Evolutionary conservation across 2,113 vertebrate genomes (phyloP).

Genomic region (Gallinago undulata): DNA sequence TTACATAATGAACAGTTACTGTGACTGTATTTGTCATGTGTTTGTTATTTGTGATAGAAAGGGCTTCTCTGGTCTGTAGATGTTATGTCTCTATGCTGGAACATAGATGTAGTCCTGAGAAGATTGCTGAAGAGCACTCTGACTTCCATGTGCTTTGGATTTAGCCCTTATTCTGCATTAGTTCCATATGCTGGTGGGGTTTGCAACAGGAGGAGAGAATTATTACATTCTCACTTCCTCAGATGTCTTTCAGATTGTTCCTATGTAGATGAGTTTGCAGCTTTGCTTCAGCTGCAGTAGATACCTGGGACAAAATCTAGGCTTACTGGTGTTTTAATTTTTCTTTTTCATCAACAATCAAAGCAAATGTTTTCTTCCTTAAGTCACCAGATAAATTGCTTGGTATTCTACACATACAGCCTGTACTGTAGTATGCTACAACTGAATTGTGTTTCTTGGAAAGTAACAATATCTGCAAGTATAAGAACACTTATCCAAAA

Average conservation of each 20-base stretch:
- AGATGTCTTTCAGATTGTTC: neutral
- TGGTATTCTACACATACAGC: neutral
- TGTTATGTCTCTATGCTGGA: neutral
- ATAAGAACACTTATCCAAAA: constrained; percentile 6
- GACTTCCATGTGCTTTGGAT: neutral
- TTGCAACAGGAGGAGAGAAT: neutral
- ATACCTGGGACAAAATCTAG: neutral
- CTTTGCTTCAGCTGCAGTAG: neutral
- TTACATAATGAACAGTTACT: neutral
- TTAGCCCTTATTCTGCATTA: constrained; percentile 1
- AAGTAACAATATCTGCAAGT: neutral
- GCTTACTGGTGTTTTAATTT: neutral
- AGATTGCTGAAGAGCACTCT: neutral
- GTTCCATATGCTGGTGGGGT: neutral
- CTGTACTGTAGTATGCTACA: neutral
- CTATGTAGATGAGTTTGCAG: neutral
- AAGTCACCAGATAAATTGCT: neutral
- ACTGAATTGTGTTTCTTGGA: neutral
- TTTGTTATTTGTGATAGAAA: neutral
- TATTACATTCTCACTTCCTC: neutral
- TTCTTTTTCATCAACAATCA: neutral
- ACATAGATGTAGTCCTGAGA: neutral
- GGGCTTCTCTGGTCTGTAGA: neutral
- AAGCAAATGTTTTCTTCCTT: neutral
- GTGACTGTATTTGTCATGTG: neutral